These are phyloP conservation scores for Tonatia bakeri DNA, from an alignment of 2,113 vertebrate genomes.

Conservation along the genomic window DNA sequence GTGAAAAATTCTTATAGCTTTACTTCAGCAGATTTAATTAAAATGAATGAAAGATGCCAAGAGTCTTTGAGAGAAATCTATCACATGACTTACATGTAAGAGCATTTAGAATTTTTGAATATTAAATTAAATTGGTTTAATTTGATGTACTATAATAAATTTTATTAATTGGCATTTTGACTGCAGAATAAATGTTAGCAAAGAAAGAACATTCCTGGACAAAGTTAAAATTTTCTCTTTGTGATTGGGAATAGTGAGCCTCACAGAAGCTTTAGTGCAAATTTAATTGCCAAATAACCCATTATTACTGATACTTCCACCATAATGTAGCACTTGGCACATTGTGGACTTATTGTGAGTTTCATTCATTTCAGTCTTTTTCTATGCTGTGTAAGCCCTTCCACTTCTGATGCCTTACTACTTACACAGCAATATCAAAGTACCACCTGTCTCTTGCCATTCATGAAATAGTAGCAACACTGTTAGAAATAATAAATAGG, in stretches of 20 bases:
- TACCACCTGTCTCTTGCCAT: not conserved
- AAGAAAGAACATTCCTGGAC: not conserved
- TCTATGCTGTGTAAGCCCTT: not conserved
- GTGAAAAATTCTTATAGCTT: conserved; percentile 93
- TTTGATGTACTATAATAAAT: conserved; percentile 39
- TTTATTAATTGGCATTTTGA: conserved; percentile 47
- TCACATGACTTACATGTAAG: conserved; percentile 97
- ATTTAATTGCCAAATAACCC: not conserved
- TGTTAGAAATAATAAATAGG: conserved; percentile 18
- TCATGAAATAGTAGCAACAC: not conserved
- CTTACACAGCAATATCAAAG: not conserved
- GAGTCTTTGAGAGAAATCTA: conserved; percentile 97
- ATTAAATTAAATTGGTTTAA: conserved; percentile 53
- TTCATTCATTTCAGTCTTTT: conserved; percentile 6
- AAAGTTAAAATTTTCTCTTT: not conserved
- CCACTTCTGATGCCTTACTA: not conserved
- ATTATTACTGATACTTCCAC: not conserved
- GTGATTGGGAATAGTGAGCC: not conserved
- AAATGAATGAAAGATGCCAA: conserved; percentile 97
- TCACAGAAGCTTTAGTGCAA: not conserved
- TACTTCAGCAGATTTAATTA: conserved; percentile 93
- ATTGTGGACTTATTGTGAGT: not conserved
- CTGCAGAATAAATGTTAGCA: not conserved
- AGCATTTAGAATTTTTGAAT: conserved; percentile 63
- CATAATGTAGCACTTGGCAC: not conserved